These are phyloP conservation scores for Syngnathus floridae DNA, from an alignment of 2,113 vertebrate genomes.

Conservation along the genomic window DNA sequence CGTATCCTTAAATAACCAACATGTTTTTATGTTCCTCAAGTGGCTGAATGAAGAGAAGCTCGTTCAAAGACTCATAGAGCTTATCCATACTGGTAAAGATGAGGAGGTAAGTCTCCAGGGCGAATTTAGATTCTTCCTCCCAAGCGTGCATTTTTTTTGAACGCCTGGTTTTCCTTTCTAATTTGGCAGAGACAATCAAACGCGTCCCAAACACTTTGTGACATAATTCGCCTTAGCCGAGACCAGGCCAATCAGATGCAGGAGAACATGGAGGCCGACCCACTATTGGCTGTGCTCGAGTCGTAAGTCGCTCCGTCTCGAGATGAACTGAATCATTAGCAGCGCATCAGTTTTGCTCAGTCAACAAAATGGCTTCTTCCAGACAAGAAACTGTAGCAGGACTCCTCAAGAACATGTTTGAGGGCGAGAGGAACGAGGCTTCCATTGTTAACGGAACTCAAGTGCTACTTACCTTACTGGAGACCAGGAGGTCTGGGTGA, in stretches of 20 bases:
- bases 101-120: conserved; percentile 80
- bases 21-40: conserved; percentile 41
- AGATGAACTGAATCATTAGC: no score
- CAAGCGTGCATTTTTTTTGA: background rate
- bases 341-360: background rate
- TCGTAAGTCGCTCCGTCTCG: conserved; percentile 76
- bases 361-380: conserved; percentile 8
- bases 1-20: background rate
- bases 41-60: conserved; percentile 89
- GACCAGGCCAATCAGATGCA: conserved; percentile 89
- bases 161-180: conserved; percentile 6
- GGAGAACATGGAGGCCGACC: conserved; percentile 81
- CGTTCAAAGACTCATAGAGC: conserved; percentile 85
- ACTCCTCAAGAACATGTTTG: conserved; percentile 91
- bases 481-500: conserved; percentile 86
- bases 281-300: conserved; percentile 83
- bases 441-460: conserved; percentile 91
- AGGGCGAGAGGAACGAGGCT: conserved; percentile 79
- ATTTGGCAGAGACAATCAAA: conserved; percentile 88
- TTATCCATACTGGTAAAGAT: conserved; percentile 85
- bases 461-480: conserved; percentile 88
- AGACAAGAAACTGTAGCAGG: conserved; percentile 90
- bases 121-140: background rate
- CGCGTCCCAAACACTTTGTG: conserved; percentile 92
- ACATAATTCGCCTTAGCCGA: conserved; percentile 88